phyloP scores from a whole-genome alignment of 1,140 invertebrate species.

The Bombus huntii region DNA sequence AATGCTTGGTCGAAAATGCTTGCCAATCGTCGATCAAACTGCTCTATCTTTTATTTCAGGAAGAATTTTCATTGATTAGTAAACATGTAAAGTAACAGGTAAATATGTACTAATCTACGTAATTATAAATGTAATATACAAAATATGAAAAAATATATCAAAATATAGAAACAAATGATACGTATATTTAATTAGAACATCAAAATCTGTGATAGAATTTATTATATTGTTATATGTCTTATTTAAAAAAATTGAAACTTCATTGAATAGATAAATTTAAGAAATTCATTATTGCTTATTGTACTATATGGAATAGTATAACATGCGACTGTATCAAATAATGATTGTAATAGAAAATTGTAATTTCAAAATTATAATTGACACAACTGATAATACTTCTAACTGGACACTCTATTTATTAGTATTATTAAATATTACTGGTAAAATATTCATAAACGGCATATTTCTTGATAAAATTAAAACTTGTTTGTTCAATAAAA shows the following conservation, averaged over 20 bases:
- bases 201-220: not conserved
- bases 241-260: too few species aligned
- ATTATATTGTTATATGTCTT: too few species aligned
- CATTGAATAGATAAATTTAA: not conserved
- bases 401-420: too few species aligned
- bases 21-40: conserved; percentile 89
- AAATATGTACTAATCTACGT: not conserved
- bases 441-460: too few species aligned
- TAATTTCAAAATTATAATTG: too few species aligned
- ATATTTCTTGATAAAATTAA: too few species aligned
- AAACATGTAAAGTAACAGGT: not conserved
- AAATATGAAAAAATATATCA: not conserved
- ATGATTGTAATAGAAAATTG: too few species aligned
- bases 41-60: conserved; percentile 79
- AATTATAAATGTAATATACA: not conserved
- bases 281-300: not conserved
- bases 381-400: too few species aligned
- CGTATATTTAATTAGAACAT: not conserved
- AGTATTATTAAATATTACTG: too few species aligned
- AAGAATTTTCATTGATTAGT: not conserved
- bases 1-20: conserved; percentile 90
- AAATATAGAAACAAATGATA: not conserved
- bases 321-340: too few species aligned
- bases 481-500: not conserved
- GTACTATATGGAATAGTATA: not conserved